phyloP scores from a whole-genome alignment of 2,888 invertebrate genomes.

The Xanthia icteritia region DNA sequence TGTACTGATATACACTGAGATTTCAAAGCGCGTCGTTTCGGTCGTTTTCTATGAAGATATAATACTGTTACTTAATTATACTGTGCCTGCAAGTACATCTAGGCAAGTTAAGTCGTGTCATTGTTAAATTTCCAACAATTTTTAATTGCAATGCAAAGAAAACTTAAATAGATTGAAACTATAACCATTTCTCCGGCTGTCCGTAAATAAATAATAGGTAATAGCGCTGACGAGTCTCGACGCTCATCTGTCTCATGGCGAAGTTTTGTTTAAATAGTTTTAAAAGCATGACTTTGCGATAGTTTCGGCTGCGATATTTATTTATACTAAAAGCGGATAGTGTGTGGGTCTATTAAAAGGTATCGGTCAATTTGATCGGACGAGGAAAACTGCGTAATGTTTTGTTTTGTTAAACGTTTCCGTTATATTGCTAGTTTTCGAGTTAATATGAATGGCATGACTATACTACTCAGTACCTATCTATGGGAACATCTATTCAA shows the following conservation, averaged over 20 bases:
- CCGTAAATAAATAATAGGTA: conserved; percentile 39
- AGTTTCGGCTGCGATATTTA: conserved; percentile 26
- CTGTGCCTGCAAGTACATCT: neutral
- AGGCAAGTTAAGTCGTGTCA: neutral
- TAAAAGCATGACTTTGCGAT: conserved; percentile 42
- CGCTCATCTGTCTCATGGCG: conserved; percentile 26
- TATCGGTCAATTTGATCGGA: neutral
- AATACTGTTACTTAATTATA: too few relatives aligned
- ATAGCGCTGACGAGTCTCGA: conserved; percentile 61
- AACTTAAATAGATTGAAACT: conserved; percentile 11
- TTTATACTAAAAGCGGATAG: conserved; percentile 21
- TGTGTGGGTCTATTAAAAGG: conserved; percentile 10
- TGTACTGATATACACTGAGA: too few relatives aligned
- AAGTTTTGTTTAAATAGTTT: conserved; percentile 59
- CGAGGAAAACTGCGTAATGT: neutral
- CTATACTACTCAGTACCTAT: too few relatives aligned
- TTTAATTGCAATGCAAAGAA: conserved; percentile 3
- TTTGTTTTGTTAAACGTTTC: conserved; percentile 20
- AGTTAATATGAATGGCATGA: neutral
- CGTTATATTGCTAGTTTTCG: neutral
- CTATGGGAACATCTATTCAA: too few relatives aligned
- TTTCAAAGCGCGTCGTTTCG: too few relatives aligned
- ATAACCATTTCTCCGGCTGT: neutral
- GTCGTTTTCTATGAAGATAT: too few relatives aligned
- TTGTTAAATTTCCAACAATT: neutral